Evolutionary conservation across 2,113 vertebrate species (phyloP).

Genomic region (Alligator sinensis): DNA sequence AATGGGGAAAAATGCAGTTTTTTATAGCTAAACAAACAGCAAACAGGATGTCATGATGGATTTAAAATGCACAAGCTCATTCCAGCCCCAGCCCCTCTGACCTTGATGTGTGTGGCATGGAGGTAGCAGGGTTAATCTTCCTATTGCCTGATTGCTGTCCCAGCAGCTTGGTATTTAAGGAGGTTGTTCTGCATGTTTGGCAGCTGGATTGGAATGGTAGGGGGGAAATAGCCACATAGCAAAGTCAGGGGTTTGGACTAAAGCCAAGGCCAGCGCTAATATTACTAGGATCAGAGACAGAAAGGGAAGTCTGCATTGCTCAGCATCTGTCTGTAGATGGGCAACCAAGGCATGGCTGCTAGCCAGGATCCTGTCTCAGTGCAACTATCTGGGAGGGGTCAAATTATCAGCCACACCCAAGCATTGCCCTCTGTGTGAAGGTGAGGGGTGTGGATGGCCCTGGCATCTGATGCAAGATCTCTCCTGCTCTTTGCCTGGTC

Average conservation of each 20-base stretch:
- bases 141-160: neutral
- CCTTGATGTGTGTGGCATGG: no score
- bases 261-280: neutral
- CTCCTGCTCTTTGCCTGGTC: neutral
- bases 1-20: neutral
- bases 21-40: neutral
- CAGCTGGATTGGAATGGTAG: neutral
- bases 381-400: neutral
- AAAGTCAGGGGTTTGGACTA: neutral
- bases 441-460: neutral
- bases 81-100: neutral
- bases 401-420: neutral
- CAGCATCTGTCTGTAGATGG: neutral
- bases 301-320: neutral
- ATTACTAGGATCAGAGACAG: neutral
- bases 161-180: neutral
- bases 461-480: neutral
- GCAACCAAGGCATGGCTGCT: neutral
- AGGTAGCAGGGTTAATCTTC: neutral
- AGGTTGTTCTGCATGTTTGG: neutral
- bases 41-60: neutral
- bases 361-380: neutral
- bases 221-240: neutral
- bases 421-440: neutral
- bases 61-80: no score